Percentiles rank a stretch among this genome's conserved stretches.
Conservation (phyloP, 2,113 vertebrate genomes). For the Epinephelus cyanopodus region DNA sequence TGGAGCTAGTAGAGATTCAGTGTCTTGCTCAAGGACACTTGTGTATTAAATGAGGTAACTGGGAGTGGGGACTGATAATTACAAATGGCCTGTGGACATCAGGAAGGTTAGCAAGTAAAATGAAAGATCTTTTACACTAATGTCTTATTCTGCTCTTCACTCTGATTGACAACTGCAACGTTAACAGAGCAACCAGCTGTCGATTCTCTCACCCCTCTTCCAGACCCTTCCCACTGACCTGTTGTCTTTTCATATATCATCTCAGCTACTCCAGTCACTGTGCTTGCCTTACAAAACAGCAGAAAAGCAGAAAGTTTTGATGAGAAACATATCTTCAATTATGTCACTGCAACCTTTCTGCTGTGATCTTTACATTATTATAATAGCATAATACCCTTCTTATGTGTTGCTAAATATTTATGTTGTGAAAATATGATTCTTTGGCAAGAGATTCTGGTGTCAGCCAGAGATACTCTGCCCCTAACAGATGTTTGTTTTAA, state of each 20-base stretch:
- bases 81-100: background rate
- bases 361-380: too few relatives aligned
- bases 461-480: too few relatives aligned
- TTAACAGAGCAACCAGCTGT: background rate
- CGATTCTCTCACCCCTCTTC: background rate
- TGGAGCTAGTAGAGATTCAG: constrained; percentile 5
- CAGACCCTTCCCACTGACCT: background rate
- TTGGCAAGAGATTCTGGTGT: too few relatives aligned
- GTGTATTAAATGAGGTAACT: constrained; percentile 19
- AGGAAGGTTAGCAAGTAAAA: constrained; percentile 24
- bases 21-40: constrained; percentile 36
- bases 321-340: too few relatives aligned
- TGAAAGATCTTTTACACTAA: background rate
- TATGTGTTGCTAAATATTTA: too few relatives aligned
- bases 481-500: too few relatives aligned
- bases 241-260: background rate
- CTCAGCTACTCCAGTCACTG: background rate
- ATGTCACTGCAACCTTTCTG: too few relatives aligned
- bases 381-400: too few relatives aligned
- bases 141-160: background rate
- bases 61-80: background rate
- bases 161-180: background rate
- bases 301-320: too few relatives aligned
- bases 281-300: background rate
- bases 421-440: too few relatives aligned